Conservation (phyloP, 2,797 vertebrate species). For the Argyrosomus regius region DNA sequence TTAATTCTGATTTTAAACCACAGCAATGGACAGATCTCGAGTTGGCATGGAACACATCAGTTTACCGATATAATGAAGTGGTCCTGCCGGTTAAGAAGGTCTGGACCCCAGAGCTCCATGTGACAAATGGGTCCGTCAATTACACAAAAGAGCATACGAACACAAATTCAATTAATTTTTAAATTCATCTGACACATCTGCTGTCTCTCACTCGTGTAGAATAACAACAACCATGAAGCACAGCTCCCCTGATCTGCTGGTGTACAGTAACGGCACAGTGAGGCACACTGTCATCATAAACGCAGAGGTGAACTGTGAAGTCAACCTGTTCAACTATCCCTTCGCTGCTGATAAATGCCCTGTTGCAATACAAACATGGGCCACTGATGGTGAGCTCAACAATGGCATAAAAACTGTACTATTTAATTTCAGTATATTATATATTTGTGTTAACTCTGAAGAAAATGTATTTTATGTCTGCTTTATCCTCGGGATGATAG, state of each 20-base stretch:
- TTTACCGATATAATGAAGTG: constrained; percentile 59
- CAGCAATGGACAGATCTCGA: constrained; percentile 78
- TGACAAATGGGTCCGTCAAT: constrained; percentile 80
- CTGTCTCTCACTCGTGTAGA: constrained; percentile 53
- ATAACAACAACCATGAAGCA: constrained; percentile 56
- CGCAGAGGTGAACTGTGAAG: constrained; percentile 76
- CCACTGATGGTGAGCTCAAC: constrained; percentile 54
- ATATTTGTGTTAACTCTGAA: background rate
- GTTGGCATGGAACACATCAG: constrained; percentile 71
- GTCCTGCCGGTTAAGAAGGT: constrained; percentile 76
- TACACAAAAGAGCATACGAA: background rate
- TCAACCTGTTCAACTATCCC: constrained; percentile 85
- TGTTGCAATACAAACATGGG: constrained; percentile 78
- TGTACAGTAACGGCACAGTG: constrained; percentile 71
- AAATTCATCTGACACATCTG: background rate
- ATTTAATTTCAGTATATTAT: background rate
- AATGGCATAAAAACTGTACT: background rate
- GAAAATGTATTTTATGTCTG: too few species aligned
- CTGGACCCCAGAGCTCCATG: constrained; percentile 80
- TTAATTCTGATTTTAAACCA: background rate
- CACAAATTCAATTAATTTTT: background rate
- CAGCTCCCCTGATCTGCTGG: constrained; percentile 69
- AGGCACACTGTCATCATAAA: constrained; percentile 63
- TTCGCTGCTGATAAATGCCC: constrained; percentile 78
- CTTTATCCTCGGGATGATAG: too few species aligned